Percentiles rank a stretch among this genome's conserved stretches.
phyloP scores from a whole-genome alignment of 2,888 invertebrate species.

The Trilocha varians region DNA sequence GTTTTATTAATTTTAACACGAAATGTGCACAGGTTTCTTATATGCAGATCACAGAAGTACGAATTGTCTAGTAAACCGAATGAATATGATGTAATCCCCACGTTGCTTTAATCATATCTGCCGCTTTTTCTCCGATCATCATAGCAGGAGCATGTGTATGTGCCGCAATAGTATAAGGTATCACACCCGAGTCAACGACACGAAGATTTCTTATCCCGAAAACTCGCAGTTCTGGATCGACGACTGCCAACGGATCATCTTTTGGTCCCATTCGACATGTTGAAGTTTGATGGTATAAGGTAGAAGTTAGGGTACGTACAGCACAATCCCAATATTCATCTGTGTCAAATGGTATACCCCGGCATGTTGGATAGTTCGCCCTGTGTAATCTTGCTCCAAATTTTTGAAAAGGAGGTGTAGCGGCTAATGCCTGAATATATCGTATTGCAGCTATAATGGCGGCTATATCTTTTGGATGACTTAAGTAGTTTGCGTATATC shows the following conservation, averaged over 20 bases:
- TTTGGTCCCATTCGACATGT: conserved; percentile 76
- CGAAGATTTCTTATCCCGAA: conserved; percentile 62
- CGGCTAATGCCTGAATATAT: conserved; percentile 70
- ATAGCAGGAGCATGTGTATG: conserved; percentile 74
- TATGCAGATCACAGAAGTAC: no score
- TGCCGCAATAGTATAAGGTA: conserved; percentile 70
- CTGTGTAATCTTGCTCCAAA: conserved; percentile 70
- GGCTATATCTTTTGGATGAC: conserved; percentile 74
- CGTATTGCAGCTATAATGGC: conserved; percentile 76
- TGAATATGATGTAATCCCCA: conserved; percentile 25
- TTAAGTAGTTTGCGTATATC: conserved; percentile 87
- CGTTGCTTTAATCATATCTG: conserved; percentile 66
- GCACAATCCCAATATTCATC: conserved; percentile 83
- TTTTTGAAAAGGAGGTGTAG: conserved; percentile 74
- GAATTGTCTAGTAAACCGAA: not conserved
- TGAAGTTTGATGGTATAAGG: conserved; percentile 77
- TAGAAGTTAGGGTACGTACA: conserved; percentile 72
- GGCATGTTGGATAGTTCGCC: conserved; percentile 68
- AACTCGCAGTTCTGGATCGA: conserved; percentile 64
- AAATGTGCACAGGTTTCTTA: no score
- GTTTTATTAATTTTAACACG: no score
- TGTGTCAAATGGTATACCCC: conserved; percentile 55
- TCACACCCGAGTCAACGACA: conserved; percentile 73
- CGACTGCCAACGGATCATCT: conserved; percentile 62
- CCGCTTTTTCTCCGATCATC: conserved; percentile 74